Conservation (phyloP, 2,113 vertebrate species). For the Labeo catla region DNA sequence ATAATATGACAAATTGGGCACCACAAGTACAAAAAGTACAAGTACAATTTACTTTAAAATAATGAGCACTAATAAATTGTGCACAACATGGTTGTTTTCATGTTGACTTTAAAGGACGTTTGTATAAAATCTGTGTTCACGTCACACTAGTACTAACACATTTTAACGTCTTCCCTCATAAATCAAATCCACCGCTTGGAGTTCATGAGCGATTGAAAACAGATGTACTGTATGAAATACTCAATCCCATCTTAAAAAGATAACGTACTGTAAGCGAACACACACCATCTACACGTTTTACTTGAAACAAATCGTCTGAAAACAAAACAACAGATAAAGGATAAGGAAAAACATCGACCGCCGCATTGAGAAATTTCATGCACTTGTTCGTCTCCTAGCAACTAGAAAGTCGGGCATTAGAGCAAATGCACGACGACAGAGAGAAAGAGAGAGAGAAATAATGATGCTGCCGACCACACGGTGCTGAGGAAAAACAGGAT, state of each 20-base stretch:
- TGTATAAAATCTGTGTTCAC: constrained; percentile 25
- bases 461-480: constrained; percentile 24
- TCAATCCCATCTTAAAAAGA: not conserved
- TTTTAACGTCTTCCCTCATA: constrained; percentile 46
- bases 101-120: not conserved
- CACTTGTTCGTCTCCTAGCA: constrained; percentile 44
- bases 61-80: not conserved
- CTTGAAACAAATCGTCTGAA: not conserved
- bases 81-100: not conserved
- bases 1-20: not conserved
- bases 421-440: not conserved
- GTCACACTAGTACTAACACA: not conserved
- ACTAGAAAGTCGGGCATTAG: constrained; percentile 32
- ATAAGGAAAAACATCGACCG: not conserved
- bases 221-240: not conserved
- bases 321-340: constrained; percentile 7
- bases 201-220: not conserved
- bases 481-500: constrained; percentile 38
- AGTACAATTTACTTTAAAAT: not conserved
- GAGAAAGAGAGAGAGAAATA: not conserved
- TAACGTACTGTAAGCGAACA: not conserved
- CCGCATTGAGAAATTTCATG: constrained; percentile 6
- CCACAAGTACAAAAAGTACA: not conserved
- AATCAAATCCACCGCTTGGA: not conserved
- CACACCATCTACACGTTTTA: not conserved